These are phyloP conservation scores for Oxygymnocypris stewartii DNA, from an alignment of 2,113 vertebrate genomes.

Conservation along the genomic window DNA sequence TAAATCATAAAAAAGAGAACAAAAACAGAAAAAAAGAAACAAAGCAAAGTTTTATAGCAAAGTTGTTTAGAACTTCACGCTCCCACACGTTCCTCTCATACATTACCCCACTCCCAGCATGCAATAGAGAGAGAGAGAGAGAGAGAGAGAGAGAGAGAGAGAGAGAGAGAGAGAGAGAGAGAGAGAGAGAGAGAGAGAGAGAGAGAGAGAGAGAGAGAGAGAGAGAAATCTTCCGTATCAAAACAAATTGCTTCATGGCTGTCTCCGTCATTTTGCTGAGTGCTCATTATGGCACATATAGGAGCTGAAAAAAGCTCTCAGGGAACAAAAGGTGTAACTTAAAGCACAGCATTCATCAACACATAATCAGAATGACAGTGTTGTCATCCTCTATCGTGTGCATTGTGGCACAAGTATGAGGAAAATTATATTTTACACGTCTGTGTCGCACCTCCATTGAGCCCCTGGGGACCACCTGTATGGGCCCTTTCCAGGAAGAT, in stretches of 20 bases:
- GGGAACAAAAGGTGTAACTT: conserved; percentile 36
- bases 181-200: not conserved
- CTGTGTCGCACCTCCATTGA: not conserved
- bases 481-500: not conserved
- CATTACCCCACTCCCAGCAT: no score
- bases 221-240: conserved; percentile 38
- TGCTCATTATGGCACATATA: conserved; percentile 42
- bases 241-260: conserved; percentile 50
- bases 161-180: no score
- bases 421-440: conserved; percentile 43
- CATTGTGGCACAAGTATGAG: conserved; percentile 8
- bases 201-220: no score
- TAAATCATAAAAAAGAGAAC: no score
- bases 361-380: conserved; percentile 46
- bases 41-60: no score
- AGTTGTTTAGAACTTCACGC: no score
- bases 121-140: no score
- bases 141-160: not conserved
- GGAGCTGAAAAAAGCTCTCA: conserved; percentile 11
- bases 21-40: no score
- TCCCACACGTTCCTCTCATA: no score
- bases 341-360: conserved; percentile 27
- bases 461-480: conserved; percentile 5
- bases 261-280: conserved; percentile 34
- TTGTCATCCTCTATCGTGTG: conserved; percentile 31